Base-by-base conservation (phyloP, 2,113 vertebrate species). In the Cebidichthys violaceus region DNA sequence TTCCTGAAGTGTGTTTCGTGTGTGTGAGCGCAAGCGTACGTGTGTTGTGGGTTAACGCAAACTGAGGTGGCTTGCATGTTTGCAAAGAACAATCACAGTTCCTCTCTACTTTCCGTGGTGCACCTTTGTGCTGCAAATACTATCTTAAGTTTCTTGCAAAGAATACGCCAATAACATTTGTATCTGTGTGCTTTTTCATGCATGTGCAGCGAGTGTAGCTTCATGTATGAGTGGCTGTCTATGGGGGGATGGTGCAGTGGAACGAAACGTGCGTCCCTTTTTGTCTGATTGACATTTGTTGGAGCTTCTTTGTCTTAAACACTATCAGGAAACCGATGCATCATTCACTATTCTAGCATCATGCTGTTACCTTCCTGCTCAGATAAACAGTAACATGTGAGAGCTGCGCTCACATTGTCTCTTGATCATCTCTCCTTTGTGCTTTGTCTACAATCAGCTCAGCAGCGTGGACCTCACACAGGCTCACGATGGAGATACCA, bases 51-150 rank as follows among this genome's bases (percentile, higher is more conserved):
- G 75, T 89, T 92, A 81, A 83, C 81, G 73, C 89, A 89, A 89
- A 74, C 68, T 79, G 50, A 88, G 80, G 84, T 78, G 74, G 74
- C 86, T 70, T 90, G 88, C 84, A 87, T 75, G 80, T 81, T 85
- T 90, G 87, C 86, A 90, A 57, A 69, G 82, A 88, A 81, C 92
- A 94, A 94, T 94, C 93, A 93, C 88, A 77, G 93, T 88, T 92
- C 83, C 73, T 87, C 92, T 91, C 91, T 92, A n/a, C 75, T 79
- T 52, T 17, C 15, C 31, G 60, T 41, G n/a, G 27, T 78, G 66
- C 70, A 75, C 68, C 72, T 39, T 67, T 39, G 4, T 66, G 20
- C 66, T 70, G 67, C 70, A 79, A 39, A 70, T 31, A 7, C 50
- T 10, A 20, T 59, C 10, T 35, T 18, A 59, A 57, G 20, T 59